Evolutionary conservation across 1,140 invertebrate species (phyloP), one percentile per base, ranked within the genome.

Genomic region (Drosophila malerkotliana): DNA sequence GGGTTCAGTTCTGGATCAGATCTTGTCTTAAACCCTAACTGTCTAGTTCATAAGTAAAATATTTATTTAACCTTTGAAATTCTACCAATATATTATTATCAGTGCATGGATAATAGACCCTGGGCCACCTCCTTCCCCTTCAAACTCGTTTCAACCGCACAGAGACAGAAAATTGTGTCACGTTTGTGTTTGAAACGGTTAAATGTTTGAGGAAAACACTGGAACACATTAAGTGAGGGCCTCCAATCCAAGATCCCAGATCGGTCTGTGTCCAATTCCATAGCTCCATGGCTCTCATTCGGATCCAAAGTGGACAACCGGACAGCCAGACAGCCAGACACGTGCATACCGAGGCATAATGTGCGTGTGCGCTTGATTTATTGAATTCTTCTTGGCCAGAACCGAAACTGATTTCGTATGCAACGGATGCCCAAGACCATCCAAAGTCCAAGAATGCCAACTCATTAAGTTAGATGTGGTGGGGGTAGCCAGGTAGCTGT

Each of bases 341-440:
- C 37, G 39, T 63, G 79, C 79, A 87, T 87, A 75, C 83, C 79
- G 48, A 76, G 51, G 83, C 78, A 88, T 88, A 82, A 82, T 83
- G 83, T 87, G 83, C 83, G 82, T 88, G 82, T 88, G 82, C 82
- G 69, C 73, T 88, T 87, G 83, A 88, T 88, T 87, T 88, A 87
- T 87, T 79, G 66, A 79, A 88, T 76, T 82, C 75, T 82, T 48
- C 18, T 30, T 69, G 59, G 60, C 44, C 68, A 60, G 21, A 61
- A 63, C 28, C 45, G n/a, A 30, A 30, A 49, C 82, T 82, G 62
- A 87, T 82, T 85, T 87, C 55, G 82, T 88, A 87, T 85, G 82
- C 82, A 77, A 48, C 66, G 58, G 55, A 82, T 87, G 78, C 57
- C 44, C 30, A 21, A 28, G 39, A 14, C 7, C 26, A 55, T 28